Conservation (phyloP, 2,888 invertebrate genomes). For the Thymelicus sylvestris region DNA sequence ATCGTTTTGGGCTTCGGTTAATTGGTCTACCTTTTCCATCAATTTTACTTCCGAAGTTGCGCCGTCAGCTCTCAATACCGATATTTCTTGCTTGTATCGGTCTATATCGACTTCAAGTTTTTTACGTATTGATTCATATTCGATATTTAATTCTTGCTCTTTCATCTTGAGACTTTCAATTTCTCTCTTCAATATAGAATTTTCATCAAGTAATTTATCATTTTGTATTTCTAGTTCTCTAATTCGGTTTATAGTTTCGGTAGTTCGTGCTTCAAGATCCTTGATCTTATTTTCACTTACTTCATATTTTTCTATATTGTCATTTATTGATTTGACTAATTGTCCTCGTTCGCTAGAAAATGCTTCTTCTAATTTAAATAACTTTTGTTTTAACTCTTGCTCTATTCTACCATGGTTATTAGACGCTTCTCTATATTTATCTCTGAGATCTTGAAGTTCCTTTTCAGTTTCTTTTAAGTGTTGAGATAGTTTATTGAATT, state of each 20-base stretch:
- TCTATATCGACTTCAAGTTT: constrained; percentile 76
- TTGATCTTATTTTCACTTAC: constrained; percentile 66
- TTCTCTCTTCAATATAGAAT: constrained; percentile 72
- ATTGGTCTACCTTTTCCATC: constrained; percentile 79
- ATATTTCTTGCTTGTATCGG: constrained; percentile 75
- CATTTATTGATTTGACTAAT: constrained; percentile 65
- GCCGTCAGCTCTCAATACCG: constrained; percentile 72
- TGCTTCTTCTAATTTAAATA: constrained; percentile 76
- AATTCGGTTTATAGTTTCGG: constrained; percentile 59
- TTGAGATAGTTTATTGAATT: constrained; percentile 82
- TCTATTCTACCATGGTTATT: constrained; percentile 74
- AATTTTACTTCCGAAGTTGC: constrained; percentile 75
- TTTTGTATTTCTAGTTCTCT: constrained; percentile 63
- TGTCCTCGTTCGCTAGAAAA: constrained; percentile 69
- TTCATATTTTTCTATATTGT: constrained; percentile 67
- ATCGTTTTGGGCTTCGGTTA: constrained; percentile 78
- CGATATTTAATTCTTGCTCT: constrained; percentile 67
- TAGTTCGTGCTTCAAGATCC: constrained; percentile 60
- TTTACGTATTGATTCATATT: constrained; percentile 67
- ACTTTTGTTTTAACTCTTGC: constrained; percentile 78
- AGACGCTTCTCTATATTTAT: constrained; percentile 72
- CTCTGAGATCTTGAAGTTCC: constrained; percentile 80
- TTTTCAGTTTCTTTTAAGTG: constrained; percentile 84
- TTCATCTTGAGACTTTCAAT: constrained; percentile 68
- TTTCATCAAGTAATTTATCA: constrained; percentile 73